Percentiles rank a stretch among this genome's conserved stretches.
phyloP scores from a whole-genome alignment of 1,140 invertebrate species.

The Andrena cerasifolii region DNA sequence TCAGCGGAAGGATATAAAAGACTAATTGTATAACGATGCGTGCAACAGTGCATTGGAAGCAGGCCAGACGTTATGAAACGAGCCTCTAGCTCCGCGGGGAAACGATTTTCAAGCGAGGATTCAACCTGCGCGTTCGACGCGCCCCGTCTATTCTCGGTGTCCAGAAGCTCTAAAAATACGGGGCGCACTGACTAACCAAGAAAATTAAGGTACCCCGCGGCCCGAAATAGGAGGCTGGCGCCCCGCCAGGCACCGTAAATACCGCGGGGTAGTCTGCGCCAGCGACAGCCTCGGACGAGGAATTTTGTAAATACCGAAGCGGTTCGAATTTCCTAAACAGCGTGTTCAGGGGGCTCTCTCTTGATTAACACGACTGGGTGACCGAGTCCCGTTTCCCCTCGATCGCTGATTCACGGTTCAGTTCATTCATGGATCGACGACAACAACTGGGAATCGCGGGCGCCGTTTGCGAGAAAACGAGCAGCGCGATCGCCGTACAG shows the following conservation, averaged over 20 bases:
- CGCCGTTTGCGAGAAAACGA: slow-evolving; percentile 40
- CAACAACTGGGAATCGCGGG: slow-evolving; percentile 14
- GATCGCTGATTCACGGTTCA: slow-evolving; percentile 6
- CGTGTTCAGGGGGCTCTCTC: too few relatives aligned
- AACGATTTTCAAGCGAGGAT: slow-evolving; percentile 8
- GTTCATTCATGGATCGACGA: slow-evolving; percentile 28
- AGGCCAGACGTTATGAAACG: slow-evolving; percentile 32
- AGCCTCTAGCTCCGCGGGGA: background rate
- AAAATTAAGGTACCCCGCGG: slow-evolving; percentile 21
- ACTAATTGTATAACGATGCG: background rate
- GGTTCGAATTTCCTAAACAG: background rate
- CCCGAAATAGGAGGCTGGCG: slow-evolving; percentile 6
- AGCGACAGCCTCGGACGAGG: background rate
- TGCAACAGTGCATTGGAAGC: slow-evolving; percentile 2
- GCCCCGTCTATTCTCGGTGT: slow-evolving; percentile 22
- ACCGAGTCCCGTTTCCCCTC: background rate
- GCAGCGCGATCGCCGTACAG: slow-evolving; percentile 41
- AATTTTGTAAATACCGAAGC: slow-evolving; percentile 23
- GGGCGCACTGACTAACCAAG: background rate
- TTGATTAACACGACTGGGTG: too few relatives aligned
- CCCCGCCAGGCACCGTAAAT: slow-evolving; percentile 18
- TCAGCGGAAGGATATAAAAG: background rate
- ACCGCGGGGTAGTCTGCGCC: background rate
- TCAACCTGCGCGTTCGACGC: slow-evolving; percentile 5
- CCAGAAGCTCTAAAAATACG: slow-evolving; percentile 25